phyloP scores from a whole-genome alignment of 2,797 vertebrate genomes.

The Ctenopoma kingsleyae region DNA sequence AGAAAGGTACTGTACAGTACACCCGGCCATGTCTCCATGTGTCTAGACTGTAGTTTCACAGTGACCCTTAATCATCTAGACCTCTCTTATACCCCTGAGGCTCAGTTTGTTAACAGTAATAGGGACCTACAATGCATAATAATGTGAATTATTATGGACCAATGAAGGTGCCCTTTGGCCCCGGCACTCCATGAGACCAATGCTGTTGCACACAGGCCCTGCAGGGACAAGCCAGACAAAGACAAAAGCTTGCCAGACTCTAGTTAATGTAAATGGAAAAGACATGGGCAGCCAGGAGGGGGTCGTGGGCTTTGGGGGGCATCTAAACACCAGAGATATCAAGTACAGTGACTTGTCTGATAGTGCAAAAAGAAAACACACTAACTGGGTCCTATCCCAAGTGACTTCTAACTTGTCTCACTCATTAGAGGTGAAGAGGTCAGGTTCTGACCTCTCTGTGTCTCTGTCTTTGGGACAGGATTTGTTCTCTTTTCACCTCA shows the following conservation, averaged over 20 bases:
- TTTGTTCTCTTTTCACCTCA: conserved; percentile 50
- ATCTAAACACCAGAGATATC: no score
- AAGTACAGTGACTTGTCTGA: neutral
- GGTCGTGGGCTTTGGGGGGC: no score
- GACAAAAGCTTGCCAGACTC: conserved; percentile 57
- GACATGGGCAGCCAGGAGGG: conserved; percentile 49
- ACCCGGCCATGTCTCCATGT: conserved; percentile 31
- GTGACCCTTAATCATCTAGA: conserved; percentile 36
- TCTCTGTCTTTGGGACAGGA: conserved; percentile 1
- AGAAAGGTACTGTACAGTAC: conserved; percentile 17
- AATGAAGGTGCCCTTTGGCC: conserved; percentile 56
- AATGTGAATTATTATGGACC: conserved; percentile 76
- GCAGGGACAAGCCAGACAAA: conserved; percentile 59
- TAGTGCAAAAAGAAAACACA: neutral
- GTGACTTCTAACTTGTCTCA: conserved; percentile 32
- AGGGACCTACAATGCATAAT: conserved; percentile 73
- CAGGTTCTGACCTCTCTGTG: conserved; percentile 2
- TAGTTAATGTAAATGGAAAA: conserved; percentile 62
- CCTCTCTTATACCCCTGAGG: conserved; percentile 36
- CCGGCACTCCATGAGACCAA: conserved; percentile 47
- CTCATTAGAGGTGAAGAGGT: conserved; percentile 35
- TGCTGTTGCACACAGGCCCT: conserved; percentile 41
- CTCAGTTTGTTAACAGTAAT: conserved; percentile 74
- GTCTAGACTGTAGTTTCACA: conserved; percentile 61
- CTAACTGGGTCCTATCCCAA: conserved; percentile 19